Evolutionary conservation across 2,797 vertebrate species (phyloP), one percentile per base, ranked within the genome.

Genomic region (Gymnocypris eckloni): DNA sequence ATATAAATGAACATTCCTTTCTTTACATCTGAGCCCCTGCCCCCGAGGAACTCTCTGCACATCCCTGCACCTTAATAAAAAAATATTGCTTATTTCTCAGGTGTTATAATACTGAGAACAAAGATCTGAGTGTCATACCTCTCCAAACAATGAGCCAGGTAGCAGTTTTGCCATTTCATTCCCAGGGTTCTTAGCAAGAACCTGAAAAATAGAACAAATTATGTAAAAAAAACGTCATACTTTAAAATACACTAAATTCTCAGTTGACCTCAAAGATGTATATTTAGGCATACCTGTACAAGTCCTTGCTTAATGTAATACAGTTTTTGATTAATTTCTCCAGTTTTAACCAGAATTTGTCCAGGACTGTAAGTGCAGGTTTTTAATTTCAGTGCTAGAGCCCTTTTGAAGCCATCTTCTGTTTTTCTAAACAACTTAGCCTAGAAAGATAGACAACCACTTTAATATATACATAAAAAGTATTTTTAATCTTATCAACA

Each of bases 261-360:
- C 13, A 28, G 56, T 43, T 43, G 39, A 50, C 10, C 16, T 13
- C 28, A 39, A 39, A 43, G 8, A 52, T 11, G n/a, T n/a, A 48
- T 37, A 43, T 83, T 66, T 7, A 85, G 15, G 54, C 81, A 54
- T 87, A 87, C 88, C 87, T 88, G 45, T 4, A 88, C 33, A 22
- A 70, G 39, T 69, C 88, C 88, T 71, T 85, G 80, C 20, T 86
- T 75, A 79, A 89, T 41, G 66, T 86, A 89, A 83, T 84, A 88
- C 41, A 83, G 41, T 73, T 81, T 78, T 25, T 84, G 78, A 82
- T 71, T 70, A n/a, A 84, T n/a, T 70, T 89, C 78, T 82, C 87
- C 87, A 52, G n/a, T 15, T 81, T 75, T 43, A 45, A 69, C 66
- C 56, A 89, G 66, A 79, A 71, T 67, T 72, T 89, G 82, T 54